Conservation (phyloP, 2,888 invertebrate genomes). For the Ptilodon capucinus region DNA sequence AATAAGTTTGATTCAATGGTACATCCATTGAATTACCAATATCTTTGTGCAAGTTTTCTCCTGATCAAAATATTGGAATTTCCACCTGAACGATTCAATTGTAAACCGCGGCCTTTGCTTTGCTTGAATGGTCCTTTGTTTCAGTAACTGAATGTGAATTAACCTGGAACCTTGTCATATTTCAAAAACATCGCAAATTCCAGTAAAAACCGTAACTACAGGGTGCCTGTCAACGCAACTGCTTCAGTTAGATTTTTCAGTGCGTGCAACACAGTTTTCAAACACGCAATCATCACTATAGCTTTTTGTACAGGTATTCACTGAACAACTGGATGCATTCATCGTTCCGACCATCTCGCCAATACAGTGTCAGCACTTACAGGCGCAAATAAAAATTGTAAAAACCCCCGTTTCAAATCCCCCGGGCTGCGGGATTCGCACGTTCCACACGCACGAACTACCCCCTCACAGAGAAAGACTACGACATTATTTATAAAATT, state of each 20-base stretch:
- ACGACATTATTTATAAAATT: slow-evolving; percentile 51
- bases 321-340: slow-evolving; percentile 41
- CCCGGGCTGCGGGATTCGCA: slow-evolving; percentile 57
- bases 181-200: background rate
- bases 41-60: too few relatives aligned
- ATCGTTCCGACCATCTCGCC: slow-evolving; percentile 34
- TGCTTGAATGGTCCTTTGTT: too few relatives aligned
- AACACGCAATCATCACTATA: slow-evolving; percentile 34
- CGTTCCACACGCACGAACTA: slow-evolving; percentile 60
- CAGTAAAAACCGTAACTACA: background rate
- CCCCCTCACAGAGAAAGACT: slow-evolving; percentile 53
- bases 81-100: too few relatives aligned
- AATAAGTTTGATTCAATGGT: too few relatives aligned
- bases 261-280: slow-evolving; percentile 23
- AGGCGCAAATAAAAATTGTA: slow-evolving; percentile 78
- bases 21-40: too few relatives aligned
- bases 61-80: too few relatives aligned
- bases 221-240: background rate
- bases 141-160: too few relatives aligned
- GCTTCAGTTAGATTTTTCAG: background rate
- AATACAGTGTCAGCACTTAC: slow-evolving; percentile 67
- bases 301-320: slow-evolving; percentile 26
- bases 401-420: slow-evolving; percentile 74
- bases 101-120: too few relatives aligned
- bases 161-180: background rate